Percentiles rank a stretch among this genome's conserved stretches.
These are phyloP conservation scores for Empis livida DNA, from an alignment of 2,888 invertebrate genomes.

Conservation along the genomic window DNA sequence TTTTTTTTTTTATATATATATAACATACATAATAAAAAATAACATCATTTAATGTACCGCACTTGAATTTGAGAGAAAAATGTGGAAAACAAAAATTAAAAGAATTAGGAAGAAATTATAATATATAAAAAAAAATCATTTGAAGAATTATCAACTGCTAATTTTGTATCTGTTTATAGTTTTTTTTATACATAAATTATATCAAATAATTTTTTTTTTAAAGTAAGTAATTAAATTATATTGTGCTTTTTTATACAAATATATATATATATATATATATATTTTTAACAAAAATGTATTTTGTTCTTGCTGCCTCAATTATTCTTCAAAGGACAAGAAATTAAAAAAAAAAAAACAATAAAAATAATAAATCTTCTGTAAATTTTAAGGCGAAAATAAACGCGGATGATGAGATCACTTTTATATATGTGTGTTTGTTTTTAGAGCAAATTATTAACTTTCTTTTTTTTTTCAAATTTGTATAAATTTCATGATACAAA, in stretches of 20 bases:
- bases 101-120: constrained; percentile 14
- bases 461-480: background rate
- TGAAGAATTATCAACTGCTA: constrained; percentile 19
- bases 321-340: constrained; percentile 5
- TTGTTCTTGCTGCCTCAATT: constrained; percentile 3
- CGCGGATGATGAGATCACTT: constrained; percentile 38
- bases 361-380: too few relatives aligned
- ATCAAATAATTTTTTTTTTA: constrained; percentile 10
- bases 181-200: constrained; percentile 9
- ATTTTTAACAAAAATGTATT: background rate
- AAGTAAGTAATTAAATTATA: constrained; percentile 11
- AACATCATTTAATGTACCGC: background rate
- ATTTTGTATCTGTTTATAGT: constrained; percentile 7
- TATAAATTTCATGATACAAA: too few relatives aligned
- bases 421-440: constrained; percentile 2
- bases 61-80: background rate
- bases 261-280: constrained; percentile 8
- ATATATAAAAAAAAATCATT: constrained; percentile 23
- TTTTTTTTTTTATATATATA: background rate
- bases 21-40: background rate
- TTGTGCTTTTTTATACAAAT: constrained; percentile 5
- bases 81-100: constrained; percentile 5
- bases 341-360: background rate
- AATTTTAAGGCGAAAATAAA: constrained; percentile 33
- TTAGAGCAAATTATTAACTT: constrained; percentile 19